Percentiles rank a stretch among this genome's conserved stretches.
phyloP scores from a whole-genome alignment of 1,140 invertebrate genomes.

The Drosophila mojavensis region DNA sequence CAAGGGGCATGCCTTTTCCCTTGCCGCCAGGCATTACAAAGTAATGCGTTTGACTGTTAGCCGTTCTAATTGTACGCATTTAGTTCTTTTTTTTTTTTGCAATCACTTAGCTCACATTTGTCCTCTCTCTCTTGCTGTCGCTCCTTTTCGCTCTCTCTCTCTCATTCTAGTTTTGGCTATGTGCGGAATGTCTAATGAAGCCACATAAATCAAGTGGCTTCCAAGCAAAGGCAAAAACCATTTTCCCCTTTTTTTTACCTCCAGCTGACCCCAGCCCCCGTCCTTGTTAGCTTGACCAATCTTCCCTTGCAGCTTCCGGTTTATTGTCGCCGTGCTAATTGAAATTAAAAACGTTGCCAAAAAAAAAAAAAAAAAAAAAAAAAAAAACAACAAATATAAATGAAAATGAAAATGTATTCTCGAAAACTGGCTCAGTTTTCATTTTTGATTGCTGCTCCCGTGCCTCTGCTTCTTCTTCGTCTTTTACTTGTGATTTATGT shows the following conservation, averaged over 20 bases:
- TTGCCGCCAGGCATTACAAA: constrained; percentile 10
- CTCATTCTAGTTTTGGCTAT: constrained; percentile 37
- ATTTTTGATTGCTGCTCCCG: constrained; percentile 14
- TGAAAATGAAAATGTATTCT: constrained; percentile 1
- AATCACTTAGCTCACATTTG: constrained; percentile 60
- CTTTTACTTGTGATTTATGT: not conserved
- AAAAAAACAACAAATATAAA: not conserved
- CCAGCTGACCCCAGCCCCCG: not conserved
- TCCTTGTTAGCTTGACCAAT: not conserved
- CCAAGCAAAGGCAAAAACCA: constrained; percentile 27
- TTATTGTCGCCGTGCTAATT: constrained; percentile 59
- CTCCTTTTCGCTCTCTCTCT: not conserved
- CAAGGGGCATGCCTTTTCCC: constrained; percentile 4
- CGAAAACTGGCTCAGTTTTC: constrained; percentile 15
- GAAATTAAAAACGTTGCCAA: constrained; percentile 74
- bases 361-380: constrained; percentile 48
- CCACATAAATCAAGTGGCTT: constrained; percentile 81
- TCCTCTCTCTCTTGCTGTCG: not conserved
- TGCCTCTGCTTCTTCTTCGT: not conserved
- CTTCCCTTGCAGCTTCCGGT: not conserved
- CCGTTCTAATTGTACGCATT: constrained; percentile 60
- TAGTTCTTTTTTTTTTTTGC: constrained; percentile 39
- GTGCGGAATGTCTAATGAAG: constrained; percentile 81
- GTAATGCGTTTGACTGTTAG: constrained; percentile 27
- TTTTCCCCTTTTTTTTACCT: constrained; percentile 20